A percentile compares a stretch with the other conserved stretches of the same genome.
phyloP scores from a whole-genome alignment of 2,888 invertebrate species.

The Smittia sp. region DNA sequence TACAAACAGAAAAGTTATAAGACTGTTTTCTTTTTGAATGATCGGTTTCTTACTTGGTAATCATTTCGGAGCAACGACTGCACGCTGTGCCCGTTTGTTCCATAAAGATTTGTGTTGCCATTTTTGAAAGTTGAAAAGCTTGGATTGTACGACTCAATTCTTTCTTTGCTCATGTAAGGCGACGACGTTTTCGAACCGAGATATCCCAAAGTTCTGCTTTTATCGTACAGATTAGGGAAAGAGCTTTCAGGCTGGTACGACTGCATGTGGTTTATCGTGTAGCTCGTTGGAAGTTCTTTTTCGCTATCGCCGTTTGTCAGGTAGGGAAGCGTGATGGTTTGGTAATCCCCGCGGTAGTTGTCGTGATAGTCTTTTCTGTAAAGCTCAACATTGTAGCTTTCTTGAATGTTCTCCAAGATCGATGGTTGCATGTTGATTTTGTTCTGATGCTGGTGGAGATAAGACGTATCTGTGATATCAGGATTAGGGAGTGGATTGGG shows the following conservation, averaged over 20 bases:
- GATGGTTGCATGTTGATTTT: slow-evolving; percentile 57
- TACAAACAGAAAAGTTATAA: slow-evolving; percentile 57
- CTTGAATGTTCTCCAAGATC: slow-evolving; percentile 60
- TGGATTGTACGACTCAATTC: slow-evolving; percentile 53
- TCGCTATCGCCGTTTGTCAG: not conserved
- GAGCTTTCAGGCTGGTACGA: slow-evolving; percentile 50
- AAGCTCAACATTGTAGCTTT: slow-evolving; percentile 52
- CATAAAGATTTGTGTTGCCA: slow-evolving; percentile 46
- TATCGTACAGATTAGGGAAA: slow-evolving; percentile 50
- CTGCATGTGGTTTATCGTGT: slow-evolving; percentile 52
- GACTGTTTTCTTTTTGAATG: slow-evolving; percentile 50
- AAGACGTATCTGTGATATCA: slow-evolving; percentile 68
- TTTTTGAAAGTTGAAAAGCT: slow-evolving; percentile 51
- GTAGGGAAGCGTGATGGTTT: slow-evolving; percentile 42
- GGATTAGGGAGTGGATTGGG: slow-evolving; percentile 75
- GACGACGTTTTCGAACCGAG: slow-evolving; percentile 48
- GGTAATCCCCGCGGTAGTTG: slow-evolving; percentile 48
- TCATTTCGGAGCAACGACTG: slow-evolving; percentile 53
- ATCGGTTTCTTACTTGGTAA: slow-evolving; percentile 51
- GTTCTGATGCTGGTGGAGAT: slow-evolving; percentile 56
- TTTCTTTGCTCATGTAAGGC: slow-evolving; percentile 53
- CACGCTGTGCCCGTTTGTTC: slow-evolving; percentile 49
- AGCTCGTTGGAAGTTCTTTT: slow-evolving; percentile 46
- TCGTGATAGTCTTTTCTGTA: slow-evolving; percentile 50
- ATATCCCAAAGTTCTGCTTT: slow-evolving; percentile 50